Percentiles rank a stretch among this genome's conserved stretches.
Evolutionary conservation across 2,797 vertebrate genomes (phyloP).

Genomic region (Falco berigora): DNA sequence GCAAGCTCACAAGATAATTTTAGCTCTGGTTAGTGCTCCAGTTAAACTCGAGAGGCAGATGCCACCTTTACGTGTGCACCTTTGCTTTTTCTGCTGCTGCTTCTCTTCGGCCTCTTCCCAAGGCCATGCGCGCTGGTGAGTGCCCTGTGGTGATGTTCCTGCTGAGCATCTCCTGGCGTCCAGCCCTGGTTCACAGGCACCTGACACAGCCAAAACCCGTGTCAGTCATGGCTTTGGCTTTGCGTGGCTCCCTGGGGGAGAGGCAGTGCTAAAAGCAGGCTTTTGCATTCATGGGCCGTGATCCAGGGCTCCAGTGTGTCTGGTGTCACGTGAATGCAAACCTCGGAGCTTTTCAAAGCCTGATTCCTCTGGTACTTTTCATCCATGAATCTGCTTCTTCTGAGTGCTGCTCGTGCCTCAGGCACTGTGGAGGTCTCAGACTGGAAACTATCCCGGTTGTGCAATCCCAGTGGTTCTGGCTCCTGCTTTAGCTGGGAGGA

Average conservation of each 20-base stretch:
- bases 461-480: background rate
- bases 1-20: background rate
- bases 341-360: background rate
- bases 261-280: background rate
- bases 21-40: background rate
- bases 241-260: background rate
- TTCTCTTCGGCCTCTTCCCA: background rate
- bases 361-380: background rate
- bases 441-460: background rate
- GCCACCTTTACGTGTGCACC: background rate
- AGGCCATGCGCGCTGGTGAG: rapidly evolving
- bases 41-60: background rate
- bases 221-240: background rate
- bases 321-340: background rate
- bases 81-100: background rate
- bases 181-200: background rate
- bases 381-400: background rate
- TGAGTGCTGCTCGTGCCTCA: background rate
- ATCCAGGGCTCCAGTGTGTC: background rate
- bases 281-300: background rate
- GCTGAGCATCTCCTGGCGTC: background rate
- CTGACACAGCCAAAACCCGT: background rate
- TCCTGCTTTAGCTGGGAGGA: background rate
- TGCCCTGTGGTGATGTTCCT: background rate
- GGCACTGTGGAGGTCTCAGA: background rate